Evolutionary conservation across 2,113 vertebrate genomes (phyloP).

Genomic region (Atractosteus spatula): DNA sequence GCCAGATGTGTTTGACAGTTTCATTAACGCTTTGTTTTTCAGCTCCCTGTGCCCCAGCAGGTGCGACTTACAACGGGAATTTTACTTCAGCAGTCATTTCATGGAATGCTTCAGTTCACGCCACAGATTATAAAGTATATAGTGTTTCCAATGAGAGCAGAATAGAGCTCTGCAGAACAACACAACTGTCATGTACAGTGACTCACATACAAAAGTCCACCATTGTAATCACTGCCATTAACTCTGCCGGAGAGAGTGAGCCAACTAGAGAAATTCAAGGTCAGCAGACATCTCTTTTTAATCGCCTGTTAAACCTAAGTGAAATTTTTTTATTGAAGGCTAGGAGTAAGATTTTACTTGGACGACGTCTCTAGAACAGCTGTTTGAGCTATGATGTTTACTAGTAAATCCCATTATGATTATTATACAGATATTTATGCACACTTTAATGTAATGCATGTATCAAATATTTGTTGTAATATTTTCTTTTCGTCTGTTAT

Average conservation of each 20-base stretch:
- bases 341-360: neutral
- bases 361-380: neutral
- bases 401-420: neutral
- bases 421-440: no score
- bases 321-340: no score
- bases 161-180: slow-evolving; percentile 47
- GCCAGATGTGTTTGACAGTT: no score
- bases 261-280: slow-evolving; percentile 19
- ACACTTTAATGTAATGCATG: no score
- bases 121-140: slow-evolving; percentile 49
- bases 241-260: slow-evolving; percentile 58
- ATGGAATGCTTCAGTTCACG: slow-evolving; percentile 50
- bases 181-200: slow-evolving; percentile 49
- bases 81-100: slow-evolving; percentile 40
- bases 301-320: neutral
- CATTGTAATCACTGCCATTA: slow-evolving; percentile 55
- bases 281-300: slow-evolving; percentile 23
- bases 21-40: neutral
- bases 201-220: slow-evolving; percentile 15
- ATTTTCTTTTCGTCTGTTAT: no score
- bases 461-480: no score
- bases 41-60: slow-evolving; percentile 64
- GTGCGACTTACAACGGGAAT: slow-evolving; percentile 32
- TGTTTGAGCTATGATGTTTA: neutral
- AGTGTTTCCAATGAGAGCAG: slow-evolving; percentile 13